These are phyloP conservation scores for Notolepis coatsorum DNA, from an alignment of 2,797 vertebrate genomes.

Conservation along the genomic window DNA sequence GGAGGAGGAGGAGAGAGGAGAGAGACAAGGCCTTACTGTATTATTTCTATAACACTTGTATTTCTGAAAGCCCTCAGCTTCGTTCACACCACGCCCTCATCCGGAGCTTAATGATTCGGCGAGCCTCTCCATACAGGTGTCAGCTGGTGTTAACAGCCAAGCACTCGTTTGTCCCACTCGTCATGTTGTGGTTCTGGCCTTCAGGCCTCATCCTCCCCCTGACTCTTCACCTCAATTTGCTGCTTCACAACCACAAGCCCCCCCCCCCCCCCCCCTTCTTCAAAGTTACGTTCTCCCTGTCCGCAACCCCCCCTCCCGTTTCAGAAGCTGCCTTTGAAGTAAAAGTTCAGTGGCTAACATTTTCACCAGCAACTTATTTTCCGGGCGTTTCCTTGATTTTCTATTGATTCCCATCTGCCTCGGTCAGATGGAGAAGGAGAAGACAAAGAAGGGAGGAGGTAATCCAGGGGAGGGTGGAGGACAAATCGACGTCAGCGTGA, in stretches of 20 bases:
- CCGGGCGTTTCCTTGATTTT: conserved; percentile 76
- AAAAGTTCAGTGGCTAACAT: conserved; percentile 78
- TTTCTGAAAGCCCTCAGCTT: conserved; percentile 14
- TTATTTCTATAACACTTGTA: conserved; percentile 33
- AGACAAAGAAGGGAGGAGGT: conserved; percentile 36
- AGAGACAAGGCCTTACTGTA: conserved; percentile 6
- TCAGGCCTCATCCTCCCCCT: conserved; percentile 47
- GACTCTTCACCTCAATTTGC: conserved; percentile 76
- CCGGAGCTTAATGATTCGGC: conserved; percentile 34
- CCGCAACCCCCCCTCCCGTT: conserved; percentile 21
- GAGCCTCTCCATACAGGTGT: conserved; percentile 50
- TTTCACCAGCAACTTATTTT: conserved; percentile 80
- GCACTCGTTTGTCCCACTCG: conserved; percentile 66
- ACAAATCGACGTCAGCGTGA: conserved; percentile 74
- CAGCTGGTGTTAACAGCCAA: conserved; percentile 63
- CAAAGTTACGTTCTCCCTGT: neutral
- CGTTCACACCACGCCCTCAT: conserved; percentile 13
- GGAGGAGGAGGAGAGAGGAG: too few species aligned
- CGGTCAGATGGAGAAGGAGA: conserved; percentile 56
- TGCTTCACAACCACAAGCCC: conserved; percentile 51
- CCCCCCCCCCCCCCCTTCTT: too few species aligned
- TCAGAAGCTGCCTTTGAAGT: conserved; percentile 79
- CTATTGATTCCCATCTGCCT: conserved; percentile 77
- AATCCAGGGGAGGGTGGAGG: conserved; percentile 36
- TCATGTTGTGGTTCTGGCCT: conserved; percentile 68